Conservation (phyloP, 2,797 vertebrate species). For the Stomatorhinus walkeri region DNA sequence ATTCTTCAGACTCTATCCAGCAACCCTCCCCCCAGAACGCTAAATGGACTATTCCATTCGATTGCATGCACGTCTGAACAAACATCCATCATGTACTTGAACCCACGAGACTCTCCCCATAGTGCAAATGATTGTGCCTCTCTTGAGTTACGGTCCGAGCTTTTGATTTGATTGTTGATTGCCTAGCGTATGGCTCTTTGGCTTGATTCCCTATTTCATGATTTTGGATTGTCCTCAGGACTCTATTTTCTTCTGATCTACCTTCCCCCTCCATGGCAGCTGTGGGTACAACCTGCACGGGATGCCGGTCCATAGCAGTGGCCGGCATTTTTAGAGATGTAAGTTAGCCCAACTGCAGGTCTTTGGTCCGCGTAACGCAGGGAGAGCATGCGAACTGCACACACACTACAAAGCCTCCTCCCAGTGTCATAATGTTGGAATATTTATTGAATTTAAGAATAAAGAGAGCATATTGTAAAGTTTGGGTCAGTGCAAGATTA, state of each 20-base stretch:
- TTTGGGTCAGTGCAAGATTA: constrained; percentile 44
- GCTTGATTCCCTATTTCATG: not conserved
- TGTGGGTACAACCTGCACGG: not conserved
- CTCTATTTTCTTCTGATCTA: not conserved
- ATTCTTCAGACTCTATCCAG: not conserved
- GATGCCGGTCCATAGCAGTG: not conserved
- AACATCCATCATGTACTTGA: not conserved
- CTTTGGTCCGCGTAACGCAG: not conserved
- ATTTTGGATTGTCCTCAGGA: not conserved
- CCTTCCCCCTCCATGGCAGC: not conserved
- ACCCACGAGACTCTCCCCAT: not conserved
- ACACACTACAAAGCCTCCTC: too few relatives aligned
- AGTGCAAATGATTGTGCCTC: not conserved
- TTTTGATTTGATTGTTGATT: not conserved
- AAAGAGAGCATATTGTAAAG: constrained; percentile 37
- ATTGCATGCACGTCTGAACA: not conserved
- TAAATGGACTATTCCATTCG: not conserved
- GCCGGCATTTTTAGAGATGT: not conserved
- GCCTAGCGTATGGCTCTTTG: not conserved
- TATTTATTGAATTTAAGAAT: not conserved
- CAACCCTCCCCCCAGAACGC: not conserved
- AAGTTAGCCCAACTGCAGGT: not conserved
- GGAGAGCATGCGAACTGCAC: not conserved
- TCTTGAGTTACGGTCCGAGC: not conserved
- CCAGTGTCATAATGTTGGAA: not conserved